These are phyloP conservation scores for Lasioglossum morio DNA, from an alignment of 2,888 invertebrate species.

Conservation along the genomic window DNA sequence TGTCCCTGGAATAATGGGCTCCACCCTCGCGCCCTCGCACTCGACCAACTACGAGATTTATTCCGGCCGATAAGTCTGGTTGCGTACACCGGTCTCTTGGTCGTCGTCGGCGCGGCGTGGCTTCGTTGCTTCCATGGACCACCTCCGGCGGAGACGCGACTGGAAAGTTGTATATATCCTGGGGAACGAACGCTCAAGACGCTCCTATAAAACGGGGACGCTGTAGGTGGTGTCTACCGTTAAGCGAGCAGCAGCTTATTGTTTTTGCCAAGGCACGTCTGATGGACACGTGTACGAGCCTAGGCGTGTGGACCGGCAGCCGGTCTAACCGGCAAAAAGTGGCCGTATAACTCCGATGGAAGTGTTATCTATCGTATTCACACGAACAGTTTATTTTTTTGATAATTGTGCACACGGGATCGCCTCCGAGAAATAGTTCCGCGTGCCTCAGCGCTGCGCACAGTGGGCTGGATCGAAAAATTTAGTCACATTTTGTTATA, in stretches of 20 bases:
- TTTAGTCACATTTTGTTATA: too few species aligned
- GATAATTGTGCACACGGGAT: not conserved
- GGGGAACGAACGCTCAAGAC: not conserved
- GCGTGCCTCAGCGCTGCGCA: not conserved
- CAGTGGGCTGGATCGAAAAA: too few species aligned
- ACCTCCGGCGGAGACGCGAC: constrained; percentile 3
- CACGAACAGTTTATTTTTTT: constrained; percentile 1
- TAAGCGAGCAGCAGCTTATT: constrained; percentile 26
- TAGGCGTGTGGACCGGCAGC: not conserved
- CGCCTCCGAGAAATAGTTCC: not conserved
- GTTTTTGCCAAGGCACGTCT: constrained; percentile 19
- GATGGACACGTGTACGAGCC: not conserved
- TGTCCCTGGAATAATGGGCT: constrained; percentile 52
- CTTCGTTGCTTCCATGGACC: constrained; percentile 15
- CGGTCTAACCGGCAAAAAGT: not conserved
- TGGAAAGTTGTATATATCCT: not conserved
- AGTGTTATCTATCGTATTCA: not conserved
- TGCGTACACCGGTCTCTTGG: constrained; percentile 13
- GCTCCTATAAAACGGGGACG: constrained; percentile 12
- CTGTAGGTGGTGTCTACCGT: constrained; percentile 38
- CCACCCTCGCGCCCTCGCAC: not conserved
- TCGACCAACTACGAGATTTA: constrained; percentile 46
- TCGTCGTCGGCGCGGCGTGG: not conserved
- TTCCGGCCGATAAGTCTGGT: constrained; percentile 45
- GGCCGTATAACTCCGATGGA: not conserved